Percentiles rank a stretch among this genome's conserved stretches.
Evolutionary conservation across 2,797 vertebrate species (phyloP).

Genomic region (Clarias fuscus): DNA sequence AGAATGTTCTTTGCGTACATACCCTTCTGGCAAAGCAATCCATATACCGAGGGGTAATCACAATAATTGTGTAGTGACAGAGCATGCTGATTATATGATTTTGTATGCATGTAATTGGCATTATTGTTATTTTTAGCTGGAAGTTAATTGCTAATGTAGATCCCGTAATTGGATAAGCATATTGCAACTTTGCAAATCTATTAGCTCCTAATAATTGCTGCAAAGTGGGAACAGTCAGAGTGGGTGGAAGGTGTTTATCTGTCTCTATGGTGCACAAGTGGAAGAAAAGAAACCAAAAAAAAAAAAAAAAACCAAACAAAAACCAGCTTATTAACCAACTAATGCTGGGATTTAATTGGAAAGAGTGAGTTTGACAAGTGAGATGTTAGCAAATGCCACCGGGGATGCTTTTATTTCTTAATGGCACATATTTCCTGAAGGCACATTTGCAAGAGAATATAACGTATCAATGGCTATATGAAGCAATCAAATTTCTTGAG

Average conservation of each 20-base stretch:
- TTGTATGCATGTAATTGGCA: slow-evolving; percentile 85
- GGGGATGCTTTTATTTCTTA: slow-evolving; percentile 32
- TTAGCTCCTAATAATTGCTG: slow-evolving; percentile 84
- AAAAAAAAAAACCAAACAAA: slow-evolving; percentile 36
- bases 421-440: slow-evolving; percentile 9
- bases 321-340: slow-evolving; percentile 57
- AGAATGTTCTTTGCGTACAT: slow-evolving; percentile 74
- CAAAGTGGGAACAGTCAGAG: slow-evolving; percentile 80
- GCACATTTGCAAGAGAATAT: slow-evolving; percentile 4
- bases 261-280: slow-evolving; percentile 63
- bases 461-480: not conserved
- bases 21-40: slow-evolving; percentile 80
- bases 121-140: slow-evolving; percentile 88
- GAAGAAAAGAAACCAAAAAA: slow-evolving; percentile 23
- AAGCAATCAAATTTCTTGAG: slow-evolving; percentile 8
- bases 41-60: slow-evolving; percentile 82
- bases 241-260: slow-evolving; percentile 82
- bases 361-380: slow-evolving; percentile 41
- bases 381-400: slow-evolving; percentile 31
- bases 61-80: slow-evolving; percentile 84
- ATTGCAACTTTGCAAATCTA: slow-evolving; percentile 84
- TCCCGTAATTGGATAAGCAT: slow-evolving; percentile 84
- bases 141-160: slow-evolving; percentile 87
- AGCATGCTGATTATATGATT: slow-evolving; percentile 86
- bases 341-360: slow-evolving; percentile 53